phyloP scores from a whole-genome alignment of 30 jellyfish, hydroid and myxozoan species.

The Pelagia noctiluca region DNA sequence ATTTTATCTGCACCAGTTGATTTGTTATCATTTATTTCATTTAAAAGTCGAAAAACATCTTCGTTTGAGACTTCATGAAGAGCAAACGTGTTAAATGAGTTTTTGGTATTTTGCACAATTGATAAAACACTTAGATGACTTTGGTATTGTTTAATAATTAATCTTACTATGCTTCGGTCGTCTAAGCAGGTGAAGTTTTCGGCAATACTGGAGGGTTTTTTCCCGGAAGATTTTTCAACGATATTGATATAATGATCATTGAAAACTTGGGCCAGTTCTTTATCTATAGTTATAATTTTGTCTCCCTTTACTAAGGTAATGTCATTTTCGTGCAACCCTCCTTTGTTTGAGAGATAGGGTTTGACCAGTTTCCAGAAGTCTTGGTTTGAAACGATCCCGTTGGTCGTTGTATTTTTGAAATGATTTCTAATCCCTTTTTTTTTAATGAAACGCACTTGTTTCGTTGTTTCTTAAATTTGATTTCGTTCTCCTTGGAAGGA shows the following conservation, averaged over 20 bases:
- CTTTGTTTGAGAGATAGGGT: too few relatives aligned
- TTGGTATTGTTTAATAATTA: conserved; percentile 33
- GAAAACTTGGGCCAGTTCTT: conserved; percentile 17
- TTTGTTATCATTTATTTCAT: conserved; percentile 6
- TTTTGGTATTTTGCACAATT: conserved; percentile 20
- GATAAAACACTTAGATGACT: conserved; percentile 48
- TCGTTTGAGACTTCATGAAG: conserved; percentile 30
- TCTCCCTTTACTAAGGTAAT: background rate
- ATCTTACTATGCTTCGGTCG: conserved; percentile 24
- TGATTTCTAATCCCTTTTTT: conserved; percentile 41
- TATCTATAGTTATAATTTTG: background rate
- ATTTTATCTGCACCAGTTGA: conserved; percentile 46
- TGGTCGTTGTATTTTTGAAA: conserved; percentile 38
- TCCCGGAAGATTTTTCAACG: conserved; percentile 14
- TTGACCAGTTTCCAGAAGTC: conserved; percentile 47
- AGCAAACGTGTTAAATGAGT: conserved; percentile 19
- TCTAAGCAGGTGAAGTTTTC: conserved; percentile 3
- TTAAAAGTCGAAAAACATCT: background rate
- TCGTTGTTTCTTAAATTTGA: conserved; percentile 49
- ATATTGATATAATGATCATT: conserved; percentile 1
- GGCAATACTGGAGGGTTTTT: conserved; percentile 1
- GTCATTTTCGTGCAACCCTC: too few relatives aligned
- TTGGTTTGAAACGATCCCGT: conserved; percentile 26
- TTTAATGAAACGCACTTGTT: conserved; percentile 23
- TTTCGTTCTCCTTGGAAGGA: conserved; percentile 36